phyloP scores from a whole-genome alignment of 2,888 invertebrate species.

The Lucinisca nassula region DNA sequence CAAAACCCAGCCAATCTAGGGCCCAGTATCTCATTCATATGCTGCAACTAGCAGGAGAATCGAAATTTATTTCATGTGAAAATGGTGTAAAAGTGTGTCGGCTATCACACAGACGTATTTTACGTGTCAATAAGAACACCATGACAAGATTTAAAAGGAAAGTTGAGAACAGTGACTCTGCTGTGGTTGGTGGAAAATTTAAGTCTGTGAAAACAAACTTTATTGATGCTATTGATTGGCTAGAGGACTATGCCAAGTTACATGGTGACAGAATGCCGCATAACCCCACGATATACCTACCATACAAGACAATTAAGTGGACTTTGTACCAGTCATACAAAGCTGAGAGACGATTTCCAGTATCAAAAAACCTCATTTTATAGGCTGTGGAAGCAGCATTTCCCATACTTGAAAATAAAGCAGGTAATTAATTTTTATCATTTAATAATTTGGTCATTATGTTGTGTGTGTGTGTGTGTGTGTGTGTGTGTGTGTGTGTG shows the following conservation, averaged over 20 bases:
- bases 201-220: neutral
- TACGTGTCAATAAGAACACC: neutral
- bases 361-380: neutral
- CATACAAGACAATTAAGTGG: constrained; percentile 9
- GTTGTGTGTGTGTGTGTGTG: no score
- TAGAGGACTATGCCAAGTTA: constrained; percentile 9
- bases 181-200: neutral
- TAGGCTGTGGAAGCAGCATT: neutral
- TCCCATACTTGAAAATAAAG: constrained; percentile 12
- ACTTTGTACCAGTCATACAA: neutral
- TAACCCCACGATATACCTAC: neutral
- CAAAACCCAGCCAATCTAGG: neutral
- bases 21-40: neutral
- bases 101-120: neutral
- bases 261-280: constrained; percentile 38
- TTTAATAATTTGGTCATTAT: no score
- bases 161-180: neutral
- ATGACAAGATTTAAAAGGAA: neutral
- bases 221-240: neutral
- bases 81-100: neutral
- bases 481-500: no score
- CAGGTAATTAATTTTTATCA: neutral
- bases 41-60: neutral
- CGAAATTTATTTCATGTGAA: neutral
- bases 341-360: neutral